Evolutionary conservation across 2,888 invertebrate genomes (phyloP), one percentile per base, ranked within the genome.

Genomic region (Caenorhabditis sinica): DNA sequence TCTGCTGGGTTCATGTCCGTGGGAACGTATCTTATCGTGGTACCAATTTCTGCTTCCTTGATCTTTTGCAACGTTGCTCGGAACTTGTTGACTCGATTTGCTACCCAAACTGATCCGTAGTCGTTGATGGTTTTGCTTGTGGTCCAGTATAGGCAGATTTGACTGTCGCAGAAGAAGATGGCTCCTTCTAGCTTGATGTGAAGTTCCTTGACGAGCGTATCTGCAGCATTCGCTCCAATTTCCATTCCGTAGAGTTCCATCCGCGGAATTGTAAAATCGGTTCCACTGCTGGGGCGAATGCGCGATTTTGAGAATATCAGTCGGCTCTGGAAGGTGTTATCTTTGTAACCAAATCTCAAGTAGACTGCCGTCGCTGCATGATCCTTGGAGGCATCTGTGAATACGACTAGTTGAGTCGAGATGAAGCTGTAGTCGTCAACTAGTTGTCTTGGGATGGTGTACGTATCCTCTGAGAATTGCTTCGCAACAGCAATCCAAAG

Each of bases 1-100:
- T 63, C 63, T 6, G 63, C 63, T 3, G 63, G 63, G 28, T 63
- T 63, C n/a, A 20, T 20, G 20, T 63, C 63, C 5, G 63, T 40
- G 3, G 63, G 63, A 13, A 63, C 63, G 15, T 63, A 40, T 20
- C 63, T 13, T 8, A 63, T 8, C n/a, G 36, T 40, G n/a, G 63
- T 36, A 11, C n/a, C 4, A 4, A 60, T 8, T 30, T 60, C 2
- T 60, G 11, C 28, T 2, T 2, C 4, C 4, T 4, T 20, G 4
- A 23, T 4, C 11, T 53, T 53, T 11, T 4, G 9, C 8, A 25
- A n/a, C n/a, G n/a, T 20, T 15, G 13, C 13, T 2, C 11, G 13
- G 53, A 53, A 15, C 3, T 4, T 20, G 2, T 53, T n/a, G 23
- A 53, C 23, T 9, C 53, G 53, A 20, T 53, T 53, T n/a, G 8